These are phyloP conservation scores for Siderastrea siderea DNA, from an alignment of 92 coral and sea anemone species.

Conservation along the genomic window DNA sequence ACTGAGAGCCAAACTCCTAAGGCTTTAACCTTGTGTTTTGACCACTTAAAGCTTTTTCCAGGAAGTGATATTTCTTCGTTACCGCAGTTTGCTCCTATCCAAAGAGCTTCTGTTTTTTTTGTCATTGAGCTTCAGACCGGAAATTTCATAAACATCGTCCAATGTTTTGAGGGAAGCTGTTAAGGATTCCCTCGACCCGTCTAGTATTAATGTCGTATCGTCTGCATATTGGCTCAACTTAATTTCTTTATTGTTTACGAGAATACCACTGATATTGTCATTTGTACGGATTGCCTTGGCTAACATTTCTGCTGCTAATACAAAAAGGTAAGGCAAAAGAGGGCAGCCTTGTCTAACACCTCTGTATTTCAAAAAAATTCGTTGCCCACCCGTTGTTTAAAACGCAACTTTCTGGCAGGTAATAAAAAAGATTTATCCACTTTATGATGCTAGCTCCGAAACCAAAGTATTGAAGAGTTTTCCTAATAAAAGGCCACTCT, in stretches of 20 bases:
- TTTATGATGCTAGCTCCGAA: too few species aligned
- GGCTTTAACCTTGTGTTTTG: too few species aligned
- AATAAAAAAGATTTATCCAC: too few species aligned
- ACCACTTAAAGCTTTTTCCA: constrained; percentile 30
- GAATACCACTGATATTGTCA: constrained; percentile 31
- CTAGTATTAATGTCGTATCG: constrained; percentile 38
- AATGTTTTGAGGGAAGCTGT: neutral
- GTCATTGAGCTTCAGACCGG: constrained; percentile 24
- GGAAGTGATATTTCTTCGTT: neutral
- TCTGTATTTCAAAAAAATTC: too few species aligned
- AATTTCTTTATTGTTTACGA: constrained; percentile 6
- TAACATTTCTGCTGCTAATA: constrained; percentile 9
- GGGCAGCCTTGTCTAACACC: constrained; percentile 43
- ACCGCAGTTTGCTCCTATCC: constrained; percentile 15
- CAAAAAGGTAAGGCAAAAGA: constrained; percentile 21
- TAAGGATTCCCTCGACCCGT: constrained; percentile 22
- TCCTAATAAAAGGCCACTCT: too few species aligned
- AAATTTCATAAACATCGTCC: constrained; percentile 6
- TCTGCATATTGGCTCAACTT: constrained; percentile 56
- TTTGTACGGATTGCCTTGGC: constrained; percentile 19
- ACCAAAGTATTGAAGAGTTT: too few species aligned
- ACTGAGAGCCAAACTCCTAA: too few species aligned
- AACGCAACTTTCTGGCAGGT: too few species aligned
- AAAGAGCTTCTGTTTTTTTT: constrained; percentile 24
- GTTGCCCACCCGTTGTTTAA: too few species aligned